Evolutionary conservation across 1,140 invertebrate species (phyloP).

Genomic region (Aphaenogaster ashmeadi): DNA sequence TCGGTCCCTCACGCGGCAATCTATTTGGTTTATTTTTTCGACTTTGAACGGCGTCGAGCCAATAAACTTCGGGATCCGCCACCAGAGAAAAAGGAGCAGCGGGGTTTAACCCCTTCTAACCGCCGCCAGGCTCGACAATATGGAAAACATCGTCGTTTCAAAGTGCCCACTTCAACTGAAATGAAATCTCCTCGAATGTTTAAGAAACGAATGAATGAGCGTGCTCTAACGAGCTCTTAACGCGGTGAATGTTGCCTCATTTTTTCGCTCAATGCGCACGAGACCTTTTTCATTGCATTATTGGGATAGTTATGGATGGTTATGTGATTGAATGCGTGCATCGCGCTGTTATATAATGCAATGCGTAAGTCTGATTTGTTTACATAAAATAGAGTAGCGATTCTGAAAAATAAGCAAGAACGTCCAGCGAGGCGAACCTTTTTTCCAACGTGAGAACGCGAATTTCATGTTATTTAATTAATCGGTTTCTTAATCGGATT

Average conservation of each 20-base stretch:
- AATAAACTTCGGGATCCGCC: slow-evolving; percentile 70
- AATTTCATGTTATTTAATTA: background rate
- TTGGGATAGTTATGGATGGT: background rate
- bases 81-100: slow-evolving; percentile 70
- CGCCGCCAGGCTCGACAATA: slow-evolving; percentile 12
- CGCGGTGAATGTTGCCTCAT: background rate
- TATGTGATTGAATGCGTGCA: background rate
- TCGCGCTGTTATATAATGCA: slow-evolving; percentile 16
- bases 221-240: slow-evolving; percentile 28
- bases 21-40: slow-evolving; percentile 67
- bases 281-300: background rate
- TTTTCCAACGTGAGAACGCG: background rate
- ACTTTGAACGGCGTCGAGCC: slow-evolving; percentile 68
- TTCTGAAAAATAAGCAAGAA: background rate
- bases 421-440: background rate
- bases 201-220: slow-evolving; percentile 1
- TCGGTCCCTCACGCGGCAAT: slow-evolving; percentile 44
- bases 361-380: slow-evolving; percentile 25
- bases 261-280: background rate
- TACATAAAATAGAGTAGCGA: slow-evolving; percentile 21
- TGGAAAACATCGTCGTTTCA: slow-evolving; percentile 32
- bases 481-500: slow-evolving; percentile 2
- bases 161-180: slow-evolving; percentile 25
- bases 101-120: slow-evolving; percentile 39
- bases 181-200: slow-evolving; percentile 37